phyloP scores from a whole-genome alignment of 2,113 vertebrate species.

The Corythoichthys haematopterus region DNA sequence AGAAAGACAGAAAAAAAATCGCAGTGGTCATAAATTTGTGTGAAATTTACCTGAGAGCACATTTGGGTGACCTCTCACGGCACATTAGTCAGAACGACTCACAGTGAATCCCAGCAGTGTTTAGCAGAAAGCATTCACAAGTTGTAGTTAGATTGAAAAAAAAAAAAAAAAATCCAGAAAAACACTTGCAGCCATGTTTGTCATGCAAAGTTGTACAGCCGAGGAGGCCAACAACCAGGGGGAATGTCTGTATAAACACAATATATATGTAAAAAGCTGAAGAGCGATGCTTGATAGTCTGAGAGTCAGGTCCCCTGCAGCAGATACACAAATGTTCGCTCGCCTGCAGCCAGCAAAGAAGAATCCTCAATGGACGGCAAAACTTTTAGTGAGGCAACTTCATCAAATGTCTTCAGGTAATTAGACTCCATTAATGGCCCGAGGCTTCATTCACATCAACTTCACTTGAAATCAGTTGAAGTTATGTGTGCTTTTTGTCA shows the following conservation, averaged over 20 bases:
- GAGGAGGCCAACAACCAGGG: neutral
- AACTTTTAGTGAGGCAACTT: conserved; percentile 5
- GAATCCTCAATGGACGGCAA: conserved; percentile 2
- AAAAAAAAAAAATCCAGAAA: neutral
- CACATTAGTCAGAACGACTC: conserved; percentile 1
- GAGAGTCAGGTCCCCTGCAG: conserved; percentile 3
- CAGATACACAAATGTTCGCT: neutral
- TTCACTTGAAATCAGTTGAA: neutral
- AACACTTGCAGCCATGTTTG: conserved; percentile 4
- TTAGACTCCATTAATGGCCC: conserved; percentile 6
- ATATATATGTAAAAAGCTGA: conserved; percentile 1
- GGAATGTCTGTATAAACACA: conserved; percentile 10
- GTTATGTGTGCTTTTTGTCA: neutral
- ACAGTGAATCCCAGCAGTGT: neutral
- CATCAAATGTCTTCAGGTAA: conserved; percentile 4
- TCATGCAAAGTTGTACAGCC: conserved; percentile 6
- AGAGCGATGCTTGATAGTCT: neutral
- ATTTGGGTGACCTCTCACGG: conserved; percentile 3
- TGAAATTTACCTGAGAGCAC: neutral
- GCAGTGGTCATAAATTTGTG: neutral
- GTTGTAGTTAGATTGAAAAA: neutral
- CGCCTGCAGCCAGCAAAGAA: neutral
- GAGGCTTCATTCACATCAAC: neutral
- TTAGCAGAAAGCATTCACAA: neutral
- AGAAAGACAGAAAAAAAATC: neutral